Base-by-base conservation (phyloP, 37 sponge, comb jelly and placozoan genomes). In the Eunapius fragilis region DNA sequence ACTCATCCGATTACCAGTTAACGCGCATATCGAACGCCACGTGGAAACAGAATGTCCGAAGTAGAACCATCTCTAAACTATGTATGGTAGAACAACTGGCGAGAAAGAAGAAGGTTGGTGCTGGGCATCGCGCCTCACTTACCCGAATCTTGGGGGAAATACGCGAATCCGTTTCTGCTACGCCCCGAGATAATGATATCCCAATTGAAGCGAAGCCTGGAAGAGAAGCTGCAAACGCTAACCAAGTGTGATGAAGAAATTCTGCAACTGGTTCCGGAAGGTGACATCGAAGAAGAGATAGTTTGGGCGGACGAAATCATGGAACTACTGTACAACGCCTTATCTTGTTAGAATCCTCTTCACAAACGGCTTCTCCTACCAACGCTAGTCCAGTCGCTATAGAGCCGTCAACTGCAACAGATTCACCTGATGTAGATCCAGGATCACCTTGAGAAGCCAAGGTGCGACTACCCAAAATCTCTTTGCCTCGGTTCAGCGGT, bases 231-330 rank as follows among this genome's bases (percentile, higher is more conserved):
- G 77, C 34, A 76, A 36, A 35, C 36, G 37, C 36, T 76, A 35
- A 76, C 30, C 22, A 36, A 25, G 9, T 35, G 30, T 5, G 77
- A 76, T 75, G 37, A 33, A 35, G 77, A 76, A 24, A 76, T 31
- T 76, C 30, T 76, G 30, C 2, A 9, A 35, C 36, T 76, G 11
- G 33, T 36, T 25, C 31, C 31, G 24, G 80, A 80, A 31, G 69
- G 27, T 3, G 31, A 25, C 67, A 50, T 80, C 11, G 82, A 69
- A 35, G 82, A 69, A 71, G 72, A 82, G 72, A 82, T 82, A 31
- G 37, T 32, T 27, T 45, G 71, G 38, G 71, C 72, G 25, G 72
- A 82, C 38, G 45, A 82, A 9, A 70, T 70, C 72, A 77, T 34
- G 33, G 50, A 78, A 28, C n/a, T 49, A 41, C n/a, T 49, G 2